Evolutionary conservation across 2,888 invertebrate species (phyloP).

Genomic region (Xanthia icteritia): DNA sequence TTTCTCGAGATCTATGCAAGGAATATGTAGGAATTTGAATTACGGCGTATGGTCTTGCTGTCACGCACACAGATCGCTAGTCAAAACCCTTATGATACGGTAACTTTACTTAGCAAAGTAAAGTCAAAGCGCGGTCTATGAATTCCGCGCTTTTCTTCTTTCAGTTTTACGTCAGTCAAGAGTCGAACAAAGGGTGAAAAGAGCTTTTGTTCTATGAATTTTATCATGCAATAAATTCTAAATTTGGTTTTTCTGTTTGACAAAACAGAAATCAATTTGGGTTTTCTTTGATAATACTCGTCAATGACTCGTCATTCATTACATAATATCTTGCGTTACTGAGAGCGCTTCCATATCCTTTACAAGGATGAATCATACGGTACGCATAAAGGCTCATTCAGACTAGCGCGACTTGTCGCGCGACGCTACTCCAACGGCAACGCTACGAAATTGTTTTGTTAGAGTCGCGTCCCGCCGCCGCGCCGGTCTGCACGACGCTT

Average conservation of each 20-base stretch:
- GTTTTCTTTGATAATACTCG: constrained; percentile 16
- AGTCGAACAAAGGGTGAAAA: constrained; percentile 1
- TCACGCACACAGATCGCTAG: neutral
- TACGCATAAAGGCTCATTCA: constrained; percentile 12
- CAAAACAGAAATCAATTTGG: neutral
- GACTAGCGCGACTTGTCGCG: too few species aligned
- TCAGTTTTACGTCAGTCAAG: neutral
- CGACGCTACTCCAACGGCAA: too few species aligned
- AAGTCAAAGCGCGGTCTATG: neutral
- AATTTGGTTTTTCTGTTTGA: neutral
- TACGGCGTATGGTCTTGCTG: too few species aligned
- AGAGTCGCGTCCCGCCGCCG: too few species aligned
- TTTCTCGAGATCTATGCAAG: neutral
- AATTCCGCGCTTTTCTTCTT: neutral
- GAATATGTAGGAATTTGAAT: neutral
- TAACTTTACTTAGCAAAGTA: neutral
- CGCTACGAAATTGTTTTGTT: too few species aligned
- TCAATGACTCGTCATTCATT: constrained; percentile 32
- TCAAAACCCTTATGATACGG: neutral
- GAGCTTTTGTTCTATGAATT: constrained; percentile 1
- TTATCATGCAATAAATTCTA: neutral
- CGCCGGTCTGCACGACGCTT: neutral
- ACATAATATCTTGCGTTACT: constrained; percentile 36
- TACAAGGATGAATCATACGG: constrained; percentile 38
- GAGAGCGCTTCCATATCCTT: constrained; percentile 42